These are phyloP conservation scores for Ammodytes marinus DNA, from an alignment of 2,113 vertebrate species.

Conservation along the genomic window DNA sequence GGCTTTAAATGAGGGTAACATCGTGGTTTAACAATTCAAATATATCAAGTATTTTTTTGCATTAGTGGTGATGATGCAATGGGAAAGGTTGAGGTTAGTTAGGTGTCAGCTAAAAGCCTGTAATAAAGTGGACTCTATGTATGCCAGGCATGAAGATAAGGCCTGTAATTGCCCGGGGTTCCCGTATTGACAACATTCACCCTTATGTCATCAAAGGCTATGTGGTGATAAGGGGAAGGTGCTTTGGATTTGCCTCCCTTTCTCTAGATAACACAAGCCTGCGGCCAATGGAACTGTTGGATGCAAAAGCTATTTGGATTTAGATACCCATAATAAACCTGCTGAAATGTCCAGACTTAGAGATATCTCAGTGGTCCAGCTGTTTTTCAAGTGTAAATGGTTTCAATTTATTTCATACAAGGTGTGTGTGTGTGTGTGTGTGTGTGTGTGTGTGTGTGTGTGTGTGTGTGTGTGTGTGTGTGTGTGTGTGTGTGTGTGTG, in stretches of 20 bases:
- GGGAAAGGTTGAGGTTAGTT: slow-evolving; percentile 57
- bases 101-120: slow-evolving; percentile 74
- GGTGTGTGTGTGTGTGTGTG: no score
- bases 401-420: slow-evolving; percentile 28
- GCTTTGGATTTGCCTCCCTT: slow-evolving; percentile 29
- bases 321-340: slow-evolving; percentile 43
- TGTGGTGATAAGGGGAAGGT: slow-evolving; percentile 52
- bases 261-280: slow-evolving; percentile 33
- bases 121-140: slow-evolving; percentile 69
- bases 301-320: slow-evolving; percentile 37
- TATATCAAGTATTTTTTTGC: slow-evolving; percentile 62
- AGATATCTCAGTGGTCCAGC: slow-evolving; percentile 46
- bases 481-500: no score
- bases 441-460: no score
- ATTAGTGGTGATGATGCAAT: slow-evolving; percentile 66
- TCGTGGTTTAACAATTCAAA: slow-evolving; percentile 67
- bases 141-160: slow-evolving; percentile 70
- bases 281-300: slow-evolving; percentile 21
- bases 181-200: slow-evolving; percentile 62
- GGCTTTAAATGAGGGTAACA: slow-evolving; percentile 54
- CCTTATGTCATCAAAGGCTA: slow-evolving; percentile 56
- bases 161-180: slow-evolving; percentile 69
- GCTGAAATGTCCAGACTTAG: slow-evolving; percentile 46
- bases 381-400: slow-evolving; percentile 46
- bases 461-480: no score